Evolutionary conservation across 2,888 invertebrate genomes (phyloP).

Genomic region (Orthonevra nobilis): DNA sequence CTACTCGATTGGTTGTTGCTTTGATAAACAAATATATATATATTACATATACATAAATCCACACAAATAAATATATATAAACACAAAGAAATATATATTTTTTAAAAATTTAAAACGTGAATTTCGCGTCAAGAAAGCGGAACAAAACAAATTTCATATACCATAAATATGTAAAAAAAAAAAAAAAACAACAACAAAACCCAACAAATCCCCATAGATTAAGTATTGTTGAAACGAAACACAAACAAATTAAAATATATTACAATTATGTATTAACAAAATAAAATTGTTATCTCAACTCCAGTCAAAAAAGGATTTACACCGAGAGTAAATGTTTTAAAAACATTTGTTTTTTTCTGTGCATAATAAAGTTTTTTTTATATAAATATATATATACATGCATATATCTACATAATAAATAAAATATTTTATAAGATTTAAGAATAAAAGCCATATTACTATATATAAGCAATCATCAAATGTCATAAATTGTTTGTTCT

Average conservation of each 20-base stretch:
- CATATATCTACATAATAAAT: slow-evolving; percentile 33
- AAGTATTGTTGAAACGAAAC: slow-evolving; percentile 21
- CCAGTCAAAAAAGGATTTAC: slow-evolving; percentile 52
- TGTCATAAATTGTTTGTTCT: slow-evolving; percentile 64
- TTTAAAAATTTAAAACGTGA: slow-evolving; percentile 59
- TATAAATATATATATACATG: slow-evolving; percentile 32
- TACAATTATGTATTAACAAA: background rate
- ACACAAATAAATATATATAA: slow-evolving; percentile 36
- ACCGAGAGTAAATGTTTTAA: slow-evolving; percentile 53
- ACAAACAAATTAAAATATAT: background rate
- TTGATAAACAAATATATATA: slow-evolving; percentile 33
- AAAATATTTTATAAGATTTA: slow-evolving; percentile 58
- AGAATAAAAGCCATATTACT: slow-evolving; percentile 64
- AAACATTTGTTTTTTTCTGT: slow-evolving; percentile 47
- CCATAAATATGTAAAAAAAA: slow-evolving; percentile 55
- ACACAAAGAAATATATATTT: slow-evolving; percentile 57
- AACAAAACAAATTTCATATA: slow-evolving; percentile 56
- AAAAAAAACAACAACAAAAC: slow-evolving; percentile 25
- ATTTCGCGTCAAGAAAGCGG: slow-evolving; percentile 3
- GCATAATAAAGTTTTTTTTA: slow-evolving; percentile 51
- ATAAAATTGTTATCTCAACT: slow-evolving; percentile 59
- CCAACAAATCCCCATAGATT: too few relatives aligned
- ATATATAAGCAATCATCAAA: slow-evolving; percentile 62
- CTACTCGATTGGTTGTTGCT: slow-evolving; percentile 73
- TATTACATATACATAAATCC: slow-evolving; percentile 33